These are phyloP conservation scores for Hystrix cristata DNA, from an alignment of 2,113 vertebrate species.

Conservation along the genomic window DNA sequence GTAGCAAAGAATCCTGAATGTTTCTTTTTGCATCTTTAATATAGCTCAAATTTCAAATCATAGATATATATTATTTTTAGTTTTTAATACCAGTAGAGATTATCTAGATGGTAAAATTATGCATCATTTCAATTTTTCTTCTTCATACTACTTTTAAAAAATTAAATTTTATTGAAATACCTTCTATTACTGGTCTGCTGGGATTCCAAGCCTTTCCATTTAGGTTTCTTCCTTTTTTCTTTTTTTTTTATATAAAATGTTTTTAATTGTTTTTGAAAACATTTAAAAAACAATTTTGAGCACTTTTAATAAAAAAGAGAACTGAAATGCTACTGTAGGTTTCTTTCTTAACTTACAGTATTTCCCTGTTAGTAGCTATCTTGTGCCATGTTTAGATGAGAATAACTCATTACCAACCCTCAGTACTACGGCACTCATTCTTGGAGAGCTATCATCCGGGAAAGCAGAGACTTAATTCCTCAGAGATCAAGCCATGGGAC, in stretches of 20 bases:
- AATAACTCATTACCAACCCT: not conserved
- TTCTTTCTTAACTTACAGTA: not conserved
- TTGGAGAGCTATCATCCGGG: not conserved
- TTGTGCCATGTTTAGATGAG: not conserved
- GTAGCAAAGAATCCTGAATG: not conserved
- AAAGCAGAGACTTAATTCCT: conserved; percentile 28
- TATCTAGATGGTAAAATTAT: conserved; percentile 28
- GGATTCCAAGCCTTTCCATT: not conserved
- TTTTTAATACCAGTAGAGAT: conserved; percentile 6
- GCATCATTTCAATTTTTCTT: conserved; percentile 26
- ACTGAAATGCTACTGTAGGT: not conserved
- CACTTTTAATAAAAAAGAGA: too few species aligned
- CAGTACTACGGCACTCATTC: not conserved
- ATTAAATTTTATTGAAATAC: not conserved
- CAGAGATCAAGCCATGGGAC: not conserved
- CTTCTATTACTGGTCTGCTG: conserved; percentile 23
- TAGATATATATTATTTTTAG: conserved; percentile 19
- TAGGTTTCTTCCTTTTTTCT: not conserved
- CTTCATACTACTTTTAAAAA: conserved; percentile 48
- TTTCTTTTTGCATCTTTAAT: conserved; percentile 17
- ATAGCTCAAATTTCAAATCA: conserved; percentile 47
- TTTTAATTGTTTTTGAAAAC: too few species aligned
- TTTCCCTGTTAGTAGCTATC: not conserved
- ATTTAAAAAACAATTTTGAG: too few species aligned
- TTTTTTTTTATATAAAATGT: too few species aligned